A percentile compares a stretch with the other conserved stretches of the same genome.
phyloP scores from a whole-genome alignment of 2,113 vertebrate species.

The Apaloderma vittatum region DNA sequence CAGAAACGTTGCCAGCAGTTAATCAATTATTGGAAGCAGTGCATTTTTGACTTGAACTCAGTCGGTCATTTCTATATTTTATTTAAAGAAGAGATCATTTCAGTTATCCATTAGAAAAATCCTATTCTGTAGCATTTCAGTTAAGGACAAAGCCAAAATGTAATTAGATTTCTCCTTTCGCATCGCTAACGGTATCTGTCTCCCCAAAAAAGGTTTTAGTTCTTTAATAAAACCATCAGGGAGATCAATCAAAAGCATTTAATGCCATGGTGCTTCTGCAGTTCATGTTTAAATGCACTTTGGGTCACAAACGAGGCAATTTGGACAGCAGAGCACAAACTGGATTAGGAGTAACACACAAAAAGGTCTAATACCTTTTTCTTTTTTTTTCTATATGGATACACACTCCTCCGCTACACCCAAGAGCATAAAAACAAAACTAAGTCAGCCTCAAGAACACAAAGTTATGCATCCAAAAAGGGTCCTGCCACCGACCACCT shows the following conservation, averaged over 20 bases:
- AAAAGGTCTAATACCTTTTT: neutral
- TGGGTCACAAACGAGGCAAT: slow-evolving; percentile 68
- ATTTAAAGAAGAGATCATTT: slow-evolving; percentile 68
- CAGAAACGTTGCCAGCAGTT: neutral
- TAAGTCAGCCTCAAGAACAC: neutral
- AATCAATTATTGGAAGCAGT: slow-evolving; percentile 65
- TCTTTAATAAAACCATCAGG: slow-evolving; percentile 73
- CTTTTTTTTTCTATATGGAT: neutral
- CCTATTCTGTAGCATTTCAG: slow-evolving; percentile 50
- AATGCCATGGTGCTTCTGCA: slow-evolving; percentile 52
- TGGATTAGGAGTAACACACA: slow-evolving; percentile 20
- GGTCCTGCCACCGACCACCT: rapidly evolving
- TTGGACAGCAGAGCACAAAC: slow-evolving; percentile 59
- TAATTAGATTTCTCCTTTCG: slow-evolving; percentile 63
- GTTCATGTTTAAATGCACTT: slow-evolving; percentile 75
- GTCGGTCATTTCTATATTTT: slow-evolving; percentile 54
- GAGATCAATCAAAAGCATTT: slow-evolving; percentile 76
- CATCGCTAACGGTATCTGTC: slow-evolving; percentile 56
- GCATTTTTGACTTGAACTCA: slow-evolving; percentile 52
- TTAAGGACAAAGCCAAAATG: slow-evolving; percentile 67
- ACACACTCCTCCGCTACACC: neutral
- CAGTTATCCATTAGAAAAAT: slow-evolving; percentile 70
- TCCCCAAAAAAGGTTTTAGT: slow-evolving; percentile 60
- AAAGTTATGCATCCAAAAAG: neutral
- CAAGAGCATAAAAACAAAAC: slow-evolving; percentile 1